Evolutionary conservation across 2,113 vertebrate species (phyloP).

Genomic region (Platichthys flesus): DNA sequence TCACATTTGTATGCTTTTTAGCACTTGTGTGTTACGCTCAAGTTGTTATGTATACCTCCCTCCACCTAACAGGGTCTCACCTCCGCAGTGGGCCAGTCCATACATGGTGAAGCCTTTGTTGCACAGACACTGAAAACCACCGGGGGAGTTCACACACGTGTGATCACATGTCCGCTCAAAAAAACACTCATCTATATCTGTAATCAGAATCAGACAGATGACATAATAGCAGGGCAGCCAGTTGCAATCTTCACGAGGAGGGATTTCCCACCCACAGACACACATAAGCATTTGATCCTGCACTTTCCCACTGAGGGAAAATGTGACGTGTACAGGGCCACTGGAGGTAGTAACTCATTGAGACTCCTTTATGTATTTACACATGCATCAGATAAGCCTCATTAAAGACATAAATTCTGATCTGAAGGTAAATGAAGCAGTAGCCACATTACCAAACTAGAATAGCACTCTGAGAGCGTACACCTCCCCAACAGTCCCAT

Average conservation of each 20-base stretch:
- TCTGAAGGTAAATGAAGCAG: neutral
- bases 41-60: slow-evolving; percentile 29
- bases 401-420: neutral
- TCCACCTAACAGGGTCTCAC: slow-evolving; percentile 78
- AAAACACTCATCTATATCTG: slow-evolving; percentile 98
- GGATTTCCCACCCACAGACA: slow-evolving; percentile 64
- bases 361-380: slow-evolving; percentile 10
- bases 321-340: neutral
- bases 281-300: slow-evolving; percentile 30
- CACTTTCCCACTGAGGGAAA: slow-evolving; percentile 23
- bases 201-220: slow-evolving; percentile 74
- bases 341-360: neutral
- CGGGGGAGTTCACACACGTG: slow-evolving; percentile 93
- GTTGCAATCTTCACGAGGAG: slow-evolving; percentile 52
- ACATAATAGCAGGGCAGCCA: slow-evolving; percentile 65
- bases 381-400: slow-evolving; percentile 18
- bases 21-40: slow-evolving; percentile 29
- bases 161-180: slow-evolving; percentile 97
- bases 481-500: neutral
- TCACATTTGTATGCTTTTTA: slow-evolving; percentile 7
- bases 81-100: slow-evolving; percentile 95
- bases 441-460: neutral
- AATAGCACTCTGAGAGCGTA: too few species aligned
- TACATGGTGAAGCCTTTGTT: slow-evolving; percentile 94
- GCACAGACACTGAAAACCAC: slow-evolving; percentile 92